Evolutionary conservation across 2,888 invertebrate species (phyloP).

Genomic region (Ptychoptera contaminata): DNA sequence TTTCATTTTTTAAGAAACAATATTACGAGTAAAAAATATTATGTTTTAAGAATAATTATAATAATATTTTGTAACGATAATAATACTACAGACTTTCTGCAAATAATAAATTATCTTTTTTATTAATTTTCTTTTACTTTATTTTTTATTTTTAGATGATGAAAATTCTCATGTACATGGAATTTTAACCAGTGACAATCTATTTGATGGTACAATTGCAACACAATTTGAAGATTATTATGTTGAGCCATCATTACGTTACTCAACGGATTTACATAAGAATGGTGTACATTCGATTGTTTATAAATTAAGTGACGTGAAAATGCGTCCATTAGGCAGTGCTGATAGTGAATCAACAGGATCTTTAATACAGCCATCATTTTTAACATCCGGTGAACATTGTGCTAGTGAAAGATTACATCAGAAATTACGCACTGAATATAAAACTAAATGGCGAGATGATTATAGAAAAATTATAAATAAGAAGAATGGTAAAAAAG

Average conservation of each 20-base stretch:
- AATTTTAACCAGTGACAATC: slow-evolving; percentile 68
- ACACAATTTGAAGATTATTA: slow-evolving; percentile 66
- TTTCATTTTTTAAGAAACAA: no score
- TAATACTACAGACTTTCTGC: no score
- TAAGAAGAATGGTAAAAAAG: slow-evolving; percentile 16
- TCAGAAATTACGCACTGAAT: slow-evolving; percentile 17
- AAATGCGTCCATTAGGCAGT: slow-evolving; percentile 28
- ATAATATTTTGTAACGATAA: no score
- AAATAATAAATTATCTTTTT: neutral
- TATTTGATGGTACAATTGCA: slow-evolving; percentile 78
- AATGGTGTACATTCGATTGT: slow-evolving; percentile 62
- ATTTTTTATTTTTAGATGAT: slow-evolving; percentile 47
- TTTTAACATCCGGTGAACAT: slow-evolving; percentile 16
- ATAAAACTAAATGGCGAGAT: slow-evolving; percentile 13
- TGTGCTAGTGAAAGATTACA: slow-evolving; percentile 29
- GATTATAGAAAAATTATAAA: slow-evolving; percentile 23
- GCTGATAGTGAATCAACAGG: no score
- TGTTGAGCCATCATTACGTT: slow-evolving; percentile 43
- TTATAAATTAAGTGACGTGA: slow-evolving; percentile 68
- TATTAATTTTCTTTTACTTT: neutral
- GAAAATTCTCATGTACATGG: slow-evolving; percentile 70
- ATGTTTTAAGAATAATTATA: no score
- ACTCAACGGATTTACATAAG: slow-evolving; percentile 18
- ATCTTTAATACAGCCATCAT: neutral
- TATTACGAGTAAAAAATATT: no score